Evolutionary conservation across 1,140 invertebrate species (phyloP).

Genomic region (Caenorhabditis latens): DNA sequence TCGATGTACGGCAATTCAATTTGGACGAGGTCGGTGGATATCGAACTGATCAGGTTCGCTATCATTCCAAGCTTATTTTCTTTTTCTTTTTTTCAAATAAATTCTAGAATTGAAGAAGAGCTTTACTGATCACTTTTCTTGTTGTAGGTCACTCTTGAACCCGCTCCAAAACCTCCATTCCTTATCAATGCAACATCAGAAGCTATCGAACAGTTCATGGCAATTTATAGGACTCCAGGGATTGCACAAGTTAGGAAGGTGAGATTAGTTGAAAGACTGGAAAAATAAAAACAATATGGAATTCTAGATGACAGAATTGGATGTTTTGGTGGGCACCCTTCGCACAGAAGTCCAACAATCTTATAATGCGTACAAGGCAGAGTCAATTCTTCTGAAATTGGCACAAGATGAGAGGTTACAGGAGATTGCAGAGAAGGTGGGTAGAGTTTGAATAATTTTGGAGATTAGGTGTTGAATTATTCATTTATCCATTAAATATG

Average conservation of each 20-base stretch:
- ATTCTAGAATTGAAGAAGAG: background rate
- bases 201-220: constrained; percentile 61
- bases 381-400: constrained; percentile 53
- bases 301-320: constrained; percentile 55
- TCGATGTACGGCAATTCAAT: constrained; percentile 36
- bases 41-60: constrained; percentile 48
- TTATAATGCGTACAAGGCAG: constrained; percentile 55
- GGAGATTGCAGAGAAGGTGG: constrained; percentile 58
- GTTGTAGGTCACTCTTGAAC: constrained; percentile 50
- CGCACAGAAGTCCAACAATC: constrained; percentile 58
- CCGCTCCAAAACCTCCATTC: constrained; percentile 58
- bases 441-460: constrained; percentile 5
- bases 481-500: too few relatives aligned
- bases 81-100: too few relatives aligned
- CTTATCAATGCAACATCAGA: constrained; percentile 56
- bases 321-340: constrained; percentile 57
- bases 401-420: constrained; percentile 59
- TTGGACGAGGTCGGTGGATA: constrained; percentile 47
- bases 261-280: background rate
- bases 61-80: background rate
- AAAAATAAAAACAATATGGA: too few relatives aligned
- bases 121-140: background rate
- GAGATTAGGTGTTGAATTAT: too few relatives aligned
- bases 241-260: constrained; percentile 51
- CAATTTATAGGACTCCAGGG: constrained; percentile 55